Evolutionary conservation across 1,140 invertebrate genomes (phyloP).

Genomic region (Zaprionus vittiger): DNA sequence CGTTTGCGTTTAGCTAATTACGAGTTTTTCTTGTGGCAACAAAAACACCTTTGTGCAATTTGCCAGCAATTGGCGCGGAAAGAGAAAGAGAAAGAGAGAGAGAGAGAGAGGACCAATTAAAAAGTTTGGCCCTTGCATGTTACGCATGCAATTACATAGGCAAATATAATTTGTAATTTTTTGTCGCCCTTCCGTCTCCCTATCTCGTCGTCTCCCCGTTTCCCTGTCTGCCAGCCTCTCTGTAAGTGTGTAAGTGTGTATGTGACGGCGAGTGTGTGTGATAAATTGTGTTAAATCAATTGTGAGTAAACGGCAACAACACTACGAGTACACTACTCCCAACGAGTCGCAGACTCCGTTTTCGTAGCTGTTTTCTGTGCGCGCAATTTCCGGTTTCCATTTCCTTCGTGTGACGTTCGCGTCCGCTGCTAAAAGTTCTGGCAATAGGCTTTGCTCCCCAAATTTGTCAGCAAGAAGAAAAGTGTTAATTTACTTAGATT

Average conservation of each 20-base stretch:
- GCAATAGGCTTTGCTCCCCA: conserved; percentile 40
- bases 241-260: background rate
- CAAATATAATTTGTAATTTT: conserved; percentile 72
- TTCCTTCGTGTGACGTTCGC: conserved; percentile 64
- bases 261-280: conserved; percentile 26
- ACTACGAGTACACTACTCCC: conserved; percentile 42
- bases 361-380: conserved; percentile 60
- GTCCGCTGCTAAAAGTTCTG: conserved; percentile 47
- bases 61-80: conserved; percentile 13
- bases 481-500: conserved; percentile 18
- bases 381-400: conserved; percentile 79
- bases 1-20: conserved; percentile 18
- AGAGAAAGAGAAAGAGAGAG: background rate
- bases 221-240: background rate
- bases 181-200: conserved; percentile 1
- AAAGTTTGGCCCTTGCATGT: conserved; percentile 40
- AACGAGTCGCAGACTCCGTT: conserved; percentile 22
- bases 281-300: conserved; percentile 62
- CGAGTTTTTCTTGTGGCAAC: conserved; percentile 13
- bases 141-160: conserved; percentile 61
- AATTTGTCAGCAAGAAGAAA: conserved; percentile 28
- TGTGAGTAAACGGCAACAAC: conserved; percentile 49
- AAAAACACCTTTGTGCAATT: conserved; percentile 3
- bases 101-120: conserved; percentile 36
- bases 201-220: background rate